These are phyloP conservation scores for Smutsia gigantea DNA, from an alignment of 2,797 vertebrate genomes.

Conservation along the genomic window DNA sequence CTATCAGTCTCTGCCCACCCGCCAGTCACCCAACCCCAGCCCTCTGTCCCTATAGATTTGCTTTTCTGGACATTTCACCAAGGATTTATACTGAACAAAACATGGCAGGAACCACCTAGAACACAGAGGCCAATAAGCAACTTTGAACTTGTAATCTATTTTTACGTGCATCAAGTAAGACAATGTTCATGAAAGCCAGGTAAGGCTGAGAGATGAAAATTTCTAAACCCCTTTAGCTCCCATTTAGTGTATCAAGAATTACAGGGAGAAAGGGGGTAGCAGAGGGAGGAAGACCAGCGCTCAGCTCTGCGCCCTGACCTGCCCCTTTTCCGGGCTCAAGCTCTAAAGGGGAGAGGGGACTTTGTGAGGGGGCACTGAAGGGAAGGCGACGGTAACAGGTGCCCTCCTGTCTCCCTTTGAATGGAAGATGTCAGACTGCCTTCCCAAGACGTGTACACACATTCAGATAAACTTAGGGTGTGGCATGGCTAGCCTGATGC, in stretches of 20 bases:
- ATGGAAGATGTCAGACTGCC: neutral
- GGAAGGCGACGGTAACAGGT: rapidly evolving
- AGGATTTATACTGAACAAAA: neutral
- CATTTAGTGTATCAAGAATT: neutral
- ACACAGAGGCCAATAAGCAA: neutral
- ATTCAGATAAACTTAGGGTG: neutral
- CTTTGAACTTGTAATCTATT: neutral
- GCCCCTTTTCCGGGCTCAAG: neutral
- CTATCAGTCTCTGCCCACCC: neutral
- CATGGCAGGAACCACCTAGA: neutral
- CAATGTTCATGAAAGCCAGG: neutral
- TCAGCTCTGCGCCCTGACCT: neutral
- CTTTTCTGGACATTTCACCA: neutral
- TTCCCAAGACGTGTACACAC: rapidly evolving
- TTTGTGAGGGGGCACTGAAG: too few species aligned
- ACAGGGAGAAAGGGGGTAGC: neutral
- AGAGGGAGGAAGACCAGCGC: neutral
- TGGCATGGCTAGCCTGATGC: neutral
- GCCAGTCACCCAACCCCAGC: neutral
- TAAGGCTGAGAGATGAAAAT: neutral
- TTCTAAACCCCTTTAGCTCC: neutral
- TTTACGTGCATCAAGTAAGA: neutral
- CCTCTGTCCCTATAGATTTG: neutral
- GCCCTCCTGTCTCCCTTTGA: neutral
- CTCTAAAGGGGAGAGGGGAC: neutral